These are phyloP conservation scores for Pteronura brasiliensis DNA, from an alignment of 2,113 vertebrate species.

Conservation along the genomic window DNA sequence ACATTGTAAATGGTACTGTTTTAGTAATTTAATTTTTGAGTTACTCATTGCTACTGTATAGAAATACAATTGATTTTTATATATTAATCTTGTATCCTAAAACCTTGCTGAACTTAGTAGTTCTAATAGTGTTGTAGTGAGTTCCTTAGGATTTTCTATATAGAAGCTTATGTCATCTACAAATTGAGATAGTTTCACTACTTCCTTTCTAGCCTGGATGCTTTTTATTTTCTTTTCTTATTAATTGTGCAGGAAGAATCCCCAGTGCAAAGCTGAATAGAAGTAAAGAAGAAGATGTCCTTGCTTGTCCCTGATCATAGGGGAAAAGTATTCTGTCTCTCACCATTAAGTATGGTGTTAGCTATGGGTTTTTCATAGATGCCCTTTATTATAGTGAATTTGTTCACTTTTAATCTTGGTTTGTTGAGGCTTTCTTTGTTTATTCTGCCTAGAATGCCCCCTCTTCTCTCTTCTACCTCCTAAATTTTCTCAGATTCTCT, in stretches of 20 bases:
- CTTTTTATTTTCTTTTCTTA: slow-evolving; percentile 8
- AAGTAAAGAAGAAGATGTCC: background rate
- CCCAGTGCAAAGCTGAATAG: background rate
- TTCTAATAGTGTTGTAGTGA: background rate
- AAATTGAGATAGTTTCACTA: background rate
- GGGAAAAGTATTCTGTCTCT: background rate
- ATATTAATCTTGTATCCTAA: background rate
- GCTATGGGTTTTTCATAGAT: background rate
- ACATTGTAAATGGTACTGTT: background rate
- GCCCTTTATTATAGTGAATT: background rate
- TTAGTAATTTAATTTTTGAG: background rate
- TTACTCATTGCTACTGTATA: background rate
- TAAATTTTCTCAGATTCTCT: background rate
- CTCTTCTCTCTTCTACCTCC: background rate
- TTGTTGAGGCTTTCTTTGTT: background rate
- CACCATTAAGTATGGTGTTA: background rate
- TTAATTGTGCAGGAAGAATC: background rate
- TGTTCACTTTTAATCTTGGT: background rate
- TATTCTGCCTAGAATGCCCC: background rate
- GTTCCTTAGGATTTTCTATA: background rate
- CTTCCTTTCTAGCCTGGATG: background rate
- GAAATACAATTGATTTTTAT: background rate
- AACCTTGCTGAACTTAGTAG: background rate
- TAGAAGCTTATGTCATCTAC: background rate
- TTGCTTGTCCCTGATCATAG: background rate